phyloP scores from a whole-genome alignment of 2,113 vertebrate genomes.

The Sprattus sprattus region DNA sequence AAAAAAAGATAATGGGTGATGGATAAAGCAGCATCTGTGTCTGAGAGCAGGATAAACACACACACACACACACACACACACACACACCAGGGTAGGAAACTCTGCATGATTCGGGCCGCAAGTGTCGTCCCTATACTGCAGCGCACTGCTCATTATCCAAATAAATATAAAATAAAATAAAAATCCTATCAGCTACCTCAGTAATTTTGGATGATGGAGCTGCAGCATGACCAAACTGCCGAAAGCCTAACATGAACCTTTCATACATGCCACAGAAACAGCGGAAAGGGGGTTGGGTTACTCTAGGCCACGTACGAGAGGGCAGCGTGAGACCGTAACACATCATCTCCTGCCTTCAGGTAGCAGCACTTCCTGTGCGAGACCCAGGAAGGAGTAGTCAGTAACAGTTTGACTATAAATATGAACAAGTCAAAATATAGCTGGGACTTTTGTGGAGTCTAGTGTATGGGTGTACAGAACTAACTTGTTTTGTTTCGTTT shows the following conservation, averaged over 20 bases:
- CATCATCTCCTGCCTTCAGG: neutral
- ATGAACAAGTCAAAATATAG: neutral
- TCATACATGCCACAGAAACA: neutral
- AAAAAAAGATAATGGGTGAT: neutral
- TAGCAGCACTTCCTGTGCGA: neutral
- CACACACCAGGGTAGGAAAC: neutral
- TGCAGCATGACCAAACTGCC: neutral
- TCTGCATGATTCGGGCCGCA: neutral
- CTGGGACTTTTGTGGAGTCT: neutral
- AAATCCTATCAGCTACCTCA: neutral
- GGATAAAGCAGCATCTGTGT: neutral
- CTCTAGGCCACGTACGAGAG: neutral
- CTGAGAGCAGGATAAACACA: neutral
- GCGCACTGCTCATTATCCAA: neutral
- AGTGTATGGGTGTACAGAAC: neutral
- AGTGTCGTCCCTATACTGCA: neutral
- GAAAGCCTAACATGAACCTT: neutral
- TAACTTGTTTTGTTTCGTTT: neutral
- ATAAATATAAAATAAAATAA: neutral
- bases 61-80: neutral
- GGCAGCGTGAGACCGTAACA: constrained; percentile 7
- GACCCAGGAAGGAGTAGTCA: neutral
- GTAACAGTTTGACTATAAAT: neutral
- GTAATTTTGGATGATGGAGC: neutral
- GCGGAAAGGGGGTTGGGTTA: neutral